Evolutionary conservation across 2,113 vertebrate species (phyloP), one percentile per base, ranked within the genome.

Genomic region (Glareola pratincola): DNA sequence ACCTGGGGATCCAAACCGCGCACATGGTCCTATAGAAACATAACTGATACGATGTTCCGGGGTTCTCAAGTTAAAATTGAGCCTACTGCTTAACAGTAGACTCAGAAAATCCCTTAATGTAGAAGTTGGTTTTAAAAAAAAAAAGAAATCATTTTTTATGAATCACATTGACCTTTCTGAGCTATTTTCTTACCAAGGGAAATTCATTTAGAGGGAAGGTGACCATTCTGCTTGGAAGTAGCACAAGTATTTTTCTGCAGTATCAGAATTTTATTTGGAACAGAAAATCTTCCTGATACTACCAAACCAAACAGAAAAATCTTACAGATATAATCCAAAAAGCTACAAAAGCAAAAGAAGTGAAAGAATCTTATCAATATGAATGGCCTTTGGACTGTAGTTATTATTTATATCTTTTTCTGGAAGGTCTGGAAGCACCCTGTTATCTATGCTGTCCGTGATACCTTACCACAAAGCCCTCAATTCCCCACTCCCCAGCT

Each of bases 171-270:
- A 94, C 93, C 66, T 91, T 90, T 73, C 53, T 50, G 39, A 94
- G 80, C 51, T 91, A 12, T 81, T 75, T 72, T 53, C 53, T 93
- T 88, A 81, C 93, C 90, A 14, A 67, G 93, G 89, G 91, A 87
- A 89, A 92, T 95, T 91, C 47, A 48, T 72, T 91, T 74, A 72
- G 30, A 91, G 59, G 94, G 92, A 92, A 92, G 8, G 4, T 92
- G 91, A 77, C 50, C 3, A 0, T 63, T 50, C 51, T 29, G 6
- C 71, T 92, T 59, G 68, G 84, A 74, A 91, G 83, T 5, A 84
- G 69, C 34, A 63, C 9, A 3, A 63, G 37, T 53, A 27, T 9
- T 84, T 95, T 89, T 84, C 68, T 80, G 26, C 62, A 10, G 47
- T 15, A 37, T 81, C 47, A 91, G 72, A 67, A 68, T 90, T 96